Evolutionary conservation across 2,113 vertebrate genomes (phyloP).

Genomic region (Synodontis membranacea): DNA sequence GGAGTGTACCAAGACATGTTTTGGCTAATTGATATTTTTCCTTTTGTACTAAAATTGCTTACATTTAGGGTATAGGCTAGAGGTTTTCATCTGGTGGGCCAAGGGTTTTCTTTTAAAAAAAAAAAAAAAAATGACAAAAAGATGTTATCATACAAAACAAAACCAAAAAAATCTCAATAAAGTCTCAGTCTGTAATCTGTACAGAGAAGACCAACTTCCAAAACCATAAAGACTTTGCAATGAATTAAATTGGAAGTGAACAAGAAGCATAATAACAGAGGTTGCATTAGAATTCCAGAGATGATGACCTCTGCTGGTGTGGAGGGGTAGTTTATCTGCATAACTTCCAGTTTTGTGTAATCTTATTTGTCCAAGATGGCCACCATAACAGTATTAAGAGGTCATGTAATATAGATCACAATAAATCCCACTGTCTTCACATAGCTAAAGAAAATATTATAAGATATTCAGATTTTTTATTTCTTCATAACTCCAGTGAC

Average conservation of each 20-base stretch:
- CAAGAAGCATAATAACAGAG: too few species aligned
- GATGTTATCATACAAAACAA: too few species aligned
- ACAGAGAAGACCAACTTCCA: too few species aligned
- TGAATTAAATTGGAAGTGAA: too few species aligned
- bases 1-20: background rate
- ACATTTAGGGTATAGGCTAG: background rate
- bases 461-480: background rate
- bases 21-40: background rate
- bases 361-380: background rate
- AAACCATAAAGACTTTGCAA: too few species aligned
- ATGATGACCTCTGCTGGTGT: too few species aligned
- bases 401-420: background rate
- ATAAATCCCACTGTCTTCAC: background rate
- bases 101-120: too few species aligned
- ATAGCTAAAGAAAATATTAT: background rate
- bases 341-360: background rate
- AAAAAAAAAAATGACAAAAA: too few species aligned
- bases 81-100: background rate
- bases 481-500: background rate
- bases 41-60: background rate
- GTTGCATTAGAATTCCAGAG: too few species aligned
- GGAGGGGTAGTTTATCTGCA: background rate
- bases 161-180: too few species aligned
- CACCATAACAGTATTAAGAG: background rate
- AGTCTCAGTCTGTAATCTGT: too few species aligned